These are phyloP conservation scores for Hirudo medicinalis DNA, from an alignment of 1,140 invertebrate species.

Conservation along the genomic window DNA sequence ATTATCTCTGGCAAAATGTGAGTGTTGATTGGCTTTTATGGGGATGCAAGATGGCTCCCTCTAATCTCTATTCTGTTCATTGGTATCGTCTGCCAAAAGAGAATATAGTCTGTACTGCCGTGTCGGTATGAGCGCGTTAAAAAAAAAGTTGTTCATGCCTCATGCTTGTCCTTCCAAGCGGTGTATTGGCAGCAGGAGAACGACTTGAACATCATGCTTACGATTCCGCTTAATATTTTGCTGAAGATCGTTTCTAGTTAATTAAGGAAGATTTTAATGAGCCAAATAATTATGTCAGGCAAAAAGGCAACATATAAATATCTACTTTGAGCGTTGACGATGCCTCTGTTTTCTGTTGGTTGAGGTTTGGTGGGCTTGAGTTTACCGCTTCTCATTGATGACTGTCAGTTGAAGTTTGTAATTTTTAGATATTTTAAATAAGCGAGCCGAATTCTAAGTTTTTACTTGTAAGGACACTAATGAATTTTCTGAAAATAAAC, in stretches of 20 bases:
- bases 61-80: too few species aligned
- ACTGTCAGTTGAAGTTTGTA: not conserved
- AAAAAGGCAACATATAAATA: not conserved
- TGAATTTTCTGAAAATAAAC: not conserved
- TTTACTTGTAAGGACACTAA: not conserved
- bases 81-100: too few species aligned
- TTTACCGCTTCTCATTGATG: not conserved
- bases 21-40: too few species aligned
- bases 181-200: constrained; percentile 13
- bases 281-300: not conserved
- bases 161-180: not conserved
- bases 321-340: not conserved
- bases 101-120: too few species aligned
- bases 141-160: not conserved
- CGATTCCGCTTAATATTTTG: constrained; percentile 8
- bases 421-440: not conserved
- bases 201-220: constrained; percentile 3
- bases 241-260: constrained; percentile 1
- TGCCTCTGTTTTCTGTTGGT: not conserved
- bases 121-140: too few species aligned
- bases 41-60: too few species aligned
- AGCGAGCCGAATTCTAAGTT: not conserved
- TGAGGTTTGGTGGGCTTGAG: not conserved
- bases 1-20: too few species aligned
- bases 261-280: not conserved